Evolutionary conservation across 2,888 invertebrate species (phyloP).

Genomic region (Tanypteryx hageni): DNA sequence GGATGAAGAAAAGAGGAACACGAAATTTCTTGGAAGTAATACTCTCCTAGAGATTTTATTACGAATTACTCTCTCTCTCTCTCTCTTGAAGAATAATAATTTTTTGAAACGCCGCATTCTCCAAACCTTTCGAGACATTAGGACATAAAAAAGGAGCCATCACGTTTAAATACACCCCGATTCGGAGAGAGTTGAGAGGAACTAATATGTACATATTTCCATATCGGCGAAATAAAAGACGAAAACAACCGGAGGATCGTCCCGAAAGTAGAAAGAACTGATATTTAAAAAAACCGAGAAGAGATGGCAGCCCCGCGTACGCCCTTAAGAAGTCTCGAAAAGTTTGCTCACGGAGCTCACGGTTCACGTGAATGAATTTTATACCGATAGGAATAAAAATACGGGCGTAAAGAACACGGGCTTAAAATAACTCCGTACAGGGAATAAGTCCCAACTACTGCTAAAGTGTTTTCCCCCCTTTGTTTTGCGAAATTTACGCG

Average conservation of each 20-base stretch:
- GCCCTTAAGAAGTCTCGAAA: background rate
- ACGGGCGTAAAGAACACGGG: no score
- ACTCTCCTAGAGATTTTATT: background rate
- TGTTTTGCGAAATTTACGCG: no score
- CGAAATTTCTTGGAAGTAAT: constrained; percentile 35
- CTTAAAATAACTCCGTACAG: no score
- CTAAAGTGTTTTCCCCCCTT: no score
- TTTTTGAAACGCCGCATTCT: background rate
- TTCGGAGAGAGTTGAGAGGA: background rate
- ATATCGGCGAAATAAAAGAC: background rate
- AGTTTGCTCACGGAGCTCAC: no score
- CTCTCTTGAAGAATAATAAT: background rate
- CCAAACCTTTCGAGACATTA: background rate
- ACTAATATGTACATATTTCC: constrained; percentile 1
- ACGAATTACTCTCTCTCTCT: background rate
- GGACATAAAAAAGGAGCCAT: background rate
- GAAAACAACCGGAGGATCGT: background rate
- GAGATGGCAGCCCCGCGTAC: background rate
- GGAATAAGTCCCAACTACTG: no score
- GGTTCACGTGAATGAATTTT: no score
- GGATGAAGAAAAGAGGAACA: background rate
- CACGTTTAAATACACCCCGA: background rate
- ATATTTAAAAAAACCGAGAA: background rate
- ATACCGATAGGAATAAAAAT: no score
- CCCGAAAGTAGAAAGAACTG: background rate